Evolutionary conservation across 2,797 vertebrate species (phyloP).

Genomic region (Syngnathus rostellatus): DNA sequence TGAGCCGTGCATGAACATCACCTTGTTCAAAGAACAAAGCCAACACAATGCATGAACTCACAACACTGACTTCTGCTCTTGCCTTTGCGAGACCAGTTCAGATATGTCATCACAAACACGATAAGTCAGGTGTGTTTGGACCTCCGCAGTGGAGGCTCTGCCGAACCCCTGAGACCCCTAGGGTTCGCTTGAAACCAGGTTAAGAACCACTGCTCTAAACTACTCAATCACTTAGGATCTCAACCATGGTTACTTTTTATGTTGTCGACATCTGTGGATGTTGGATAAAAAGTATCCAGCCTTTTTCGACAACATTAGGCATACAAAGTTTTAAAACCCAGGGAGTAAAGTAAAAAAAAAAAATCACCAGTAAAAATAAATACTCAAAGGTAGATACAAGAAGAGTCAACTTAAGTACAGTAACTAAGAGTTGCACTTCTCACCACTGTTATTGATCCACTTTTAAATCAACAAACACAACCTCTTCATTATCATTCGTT

Average conservation of each 20-base stretch:
- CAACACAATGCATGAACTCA: too few relatives aligned
- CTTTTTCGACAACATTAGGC: not conserved
- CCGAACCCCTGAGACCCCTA: too few relatives aligned
- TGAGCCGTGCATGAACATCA: too few relatives aligned
- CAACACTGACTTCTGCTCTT: too few relatives aligned
- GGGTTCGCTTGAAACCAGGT: too few relatives aligned
- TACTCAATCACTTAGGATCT: not conserved
- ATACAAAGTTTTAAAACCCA: not conserved
- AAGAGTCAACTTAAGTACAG: not conserved
- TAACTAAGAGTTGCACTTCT: not conserved
- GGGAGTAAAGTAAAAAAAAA: not conserved
- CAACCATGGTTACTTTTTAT: not conserved
- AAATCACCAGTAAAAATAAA: too few relatives aligned
- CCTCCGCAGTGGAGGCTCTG: too few relatives aligned
- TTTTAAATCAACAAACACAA: not conserved
- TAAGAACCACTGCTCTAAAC: too few relatives aligned
- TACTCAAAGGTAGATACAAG: not conserved
- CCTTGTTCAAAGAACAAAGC: too few relatives aligned
- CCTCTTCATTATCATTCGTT: constrained; percentile 11
- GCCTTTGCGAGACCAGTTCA: too few relatives aligned
- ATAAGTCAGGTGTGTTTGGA: too few relatives aligned
- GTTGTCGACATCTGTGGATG: not conserved
- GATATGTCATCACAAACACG: too few relatives aligned
- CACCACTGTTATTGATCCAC: not conserved
- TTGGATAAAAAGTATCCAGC: not conserved